Base-by-base conservation (phyloP, 2,888 invertebrate genomes). In the Papilio gigon region DNA sequence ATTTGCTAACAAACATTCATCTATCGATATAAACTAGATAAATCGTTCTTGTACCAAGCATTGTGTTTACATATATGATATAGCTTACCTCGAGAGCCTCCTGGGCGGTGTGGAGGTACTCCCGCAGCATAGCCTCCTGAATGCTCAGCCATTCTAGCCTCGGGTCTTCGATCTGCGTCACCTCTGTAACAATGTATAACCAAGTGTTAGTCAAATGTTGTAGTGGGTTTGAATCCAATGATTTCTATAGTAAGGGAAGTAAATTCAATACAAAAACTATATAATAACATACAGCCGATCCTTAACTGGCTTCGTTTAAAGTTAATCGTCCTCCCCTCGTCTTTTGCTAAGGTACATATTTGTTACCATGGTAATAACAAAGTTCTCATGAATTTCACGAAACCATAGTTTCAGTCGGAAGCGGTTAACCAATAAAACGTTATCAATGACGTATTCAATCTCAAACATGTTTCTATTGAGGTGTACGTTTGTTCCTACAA, bases 101-200 rank as follows among this genome's bases (percentile, higher is more conserved):
- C 93, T 98, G 97, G 74, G 99, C 98, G 73, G 98, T 98, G 79
- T 96, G 96, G 84, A 99, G 95, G 93, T 99, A 99, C 84, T 98
- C 98, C 87, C 97, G 95, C 86, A 99, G 94, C 99, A 99, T 99
- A 75, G 96, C 96, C 93, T 99, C 98, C 92, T 99, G 99, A 79
- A 98, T 96, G 80, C 95, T 96, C 83, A 98, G 95, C 98, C 98
- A 99, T 95, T 98, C 98, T 92, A 97, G 94, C 81, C 98, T 94
- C 73, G 99, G 99, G 91, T 99, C 98, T 93, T 99, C 98, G 74
- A 98, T 92, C 92, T 99, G 98, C 84, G 98, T 99, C 82, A 96
- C 95, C 94, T 98, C 98, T 98, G 94, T 42, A 89, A 76, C 61
- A 69, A 67, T 14, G 37, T 27, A 8, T 0, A n/a, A 62, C 33